Conservation (phyloP, 2,888 invertebrate genomes). For the Bugula neritina region DNA sequence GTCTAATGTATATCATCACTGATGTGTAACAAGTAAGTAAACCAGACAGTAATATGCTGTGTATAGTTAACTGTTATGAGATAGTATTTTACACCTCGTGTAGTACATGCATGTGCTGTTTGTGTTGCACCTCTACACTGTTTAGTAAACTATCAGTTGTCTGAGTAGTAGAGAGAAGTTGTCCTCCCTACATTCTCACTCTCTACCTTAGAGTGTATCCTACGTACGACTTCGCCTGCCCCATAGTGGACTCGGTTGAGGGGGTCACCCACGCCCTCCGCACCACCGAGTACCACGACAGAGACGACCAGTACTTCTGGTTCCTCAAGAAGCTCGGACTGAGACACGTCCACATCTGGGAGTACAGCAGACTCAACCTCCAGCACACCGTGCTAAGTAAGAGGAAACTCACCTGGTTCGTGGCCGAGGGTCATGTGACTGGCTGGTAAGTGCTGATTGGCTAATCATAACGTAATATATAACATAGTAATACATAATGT, state of each 20-base stretch:
- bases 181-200: no score
- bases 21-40: no score
- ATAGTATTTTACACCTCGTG: no score
- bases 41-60: no score
- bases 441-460: conserved; percentile 79
- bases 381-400: conserved; percentile 97
- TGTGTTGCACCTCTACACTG: no score
- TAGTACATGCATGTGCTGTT: no score
- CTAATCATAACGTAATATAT: no score
- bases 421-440: conserved; percentile 84
- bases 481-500: no score
- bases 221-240: conserved; percentile 99
- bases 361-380: conserved; percentile 92
- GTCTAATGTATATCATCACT: no score
- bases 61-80: no score
- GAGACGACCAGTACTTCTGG: conserved; percentile 95
- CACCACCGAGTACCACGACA: conserved; percentile 95
- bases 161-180: no score
- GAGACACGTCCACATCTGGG: conserved; percentile 89
- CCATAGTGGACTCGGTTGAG: conserved; percentile 95
- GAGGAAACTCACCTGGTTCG: conserved; percentile 95
- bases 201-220: conserved; percentile 97
- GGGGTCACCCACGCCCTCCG: conserved; percentile 93
- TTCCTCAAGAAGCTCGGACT: conserved; percentile 51
- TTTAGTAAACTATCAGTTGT: no score